Base-by-base conservation (phyloP, 2,797 vertebrate genomes). In the Periophthalmus magnuspinnatus region DNA sequence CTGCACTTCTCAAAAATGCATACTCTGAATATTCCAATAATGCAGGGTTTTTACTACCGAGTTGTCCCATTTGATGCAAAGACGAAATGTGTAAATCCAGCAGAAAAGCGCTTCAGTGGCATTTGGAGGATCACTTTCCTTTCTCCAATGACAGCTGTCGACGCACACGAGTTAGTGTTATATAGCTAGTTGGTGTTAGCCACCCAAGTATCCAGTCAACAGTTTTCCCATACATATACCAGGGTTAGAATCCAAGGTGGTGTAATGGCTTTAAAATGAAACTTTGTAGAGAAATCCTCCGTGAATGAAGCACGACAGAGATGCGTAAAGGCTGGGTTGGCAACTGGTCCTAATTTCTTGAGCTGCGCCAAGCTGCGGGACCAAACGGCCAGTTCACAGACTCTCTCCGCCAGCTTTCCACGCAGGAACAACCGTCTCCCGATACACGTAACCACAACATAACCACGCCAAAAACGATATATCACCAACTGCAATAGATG, bases 91-190 rank as follows among this genome's bases (percentile, higher is more conserved):
- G 82, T 87, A 88, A 83, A 90, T 91, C 90, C 91, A 83, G 68
- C 75, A 81, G 85, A 81, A 86, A 88, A 33, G 65, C 56, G 78
- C 84, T 80, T 84, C 82, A 47, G 74, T 81, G 70, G 87, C 86
- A 91, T 88, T 86, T 82, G 67, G 72, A 81, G 78, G 90, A 90
- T 90, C 91, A 92, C 91, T 91, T 91, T 91, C 90, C 89, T 91
- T 93, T 92, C 90, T 91, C 90, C 90, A 81, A 87, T 93, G 91
- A 93, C 91, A 93, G 91, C 91, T 93, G 91, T 91, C 91, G 91
- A 90, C 91, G 88, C 91, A 91, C 86, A 91, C 86, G 87, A 91
- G 91, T 91, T 91, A 63, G 75, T 87, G 82, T 85, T 88, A 84
- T 83, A 79, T 69, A 84, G 87, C 89, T 91, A 88, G 88, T 88